A percentile compares a stretch with the other conserved stretches of the same genome.
Conservation (phyloP, 1,140 invertebrate species). For the Drosophila pachea region DNA sequence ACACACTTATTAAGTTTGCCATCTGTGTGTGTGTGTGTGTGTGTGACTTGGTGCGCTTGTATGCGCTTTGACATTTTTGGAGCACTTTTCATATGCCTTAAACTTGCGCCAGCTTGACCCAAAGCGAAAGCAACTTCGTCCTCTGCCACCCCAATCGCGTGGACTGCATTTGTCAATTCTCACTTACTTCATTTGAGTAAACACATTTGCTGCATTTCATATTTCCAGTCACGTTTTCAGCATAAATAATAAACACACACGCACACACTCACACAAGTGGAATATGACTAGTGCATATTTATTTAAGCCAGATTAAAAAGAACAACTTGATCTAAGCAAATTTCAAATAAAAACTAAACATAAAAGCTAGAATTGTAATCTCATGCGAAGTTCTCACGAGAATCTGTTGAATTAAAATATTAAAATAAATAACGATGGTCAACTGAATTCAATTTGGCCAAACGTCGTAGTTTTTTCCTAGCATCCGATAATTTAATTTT, state of each 20-base stretch:
- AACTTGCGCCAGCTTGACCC: constrained; percentile 40
- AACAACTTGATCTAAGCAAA: not conserved
- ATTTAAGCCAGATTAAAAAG: constrained; percentile 27
- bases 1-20: constrained; percentile 69
- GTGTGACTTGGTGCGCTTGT: constrained; percentile 2
- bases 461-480: not conserved
- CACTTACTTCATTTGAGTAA: constrained; percentile 75
- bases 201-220: constrained; percentile 76
- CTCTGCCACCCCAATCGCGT: not conserved
- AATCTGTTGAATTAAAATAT: too few relatives aligned
- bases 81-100: constrained; percentile 58
- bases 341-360: not conserved
- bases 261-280: not conserved
- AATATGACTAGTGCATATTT: constrained; percentile 29
- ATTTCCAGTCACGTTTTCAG: constrained; percentile 73
- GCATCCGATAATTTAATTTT: not conserved
- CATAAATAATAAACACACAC: constrained; percentile 61
- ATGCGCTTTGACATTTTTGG: constrained; percentile 44
- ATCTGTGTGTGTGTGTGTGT: constrained; percentile 36
- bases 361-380: too few relatives aligned
- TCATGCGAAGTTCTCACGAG: too few relatives aligned
- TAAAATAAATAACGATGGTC: too few relatives aligned
- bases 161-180: constrained; percentile 70
- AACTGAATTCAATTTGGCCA: too few relatives aligned
- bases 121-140: constrained; percentile 23